These are phyloP conservation scores for Agonopterix subpropinquella DNA, from an alignment of 2,888 invertebrate genomes.

Conservation along the genomic window DNA sequence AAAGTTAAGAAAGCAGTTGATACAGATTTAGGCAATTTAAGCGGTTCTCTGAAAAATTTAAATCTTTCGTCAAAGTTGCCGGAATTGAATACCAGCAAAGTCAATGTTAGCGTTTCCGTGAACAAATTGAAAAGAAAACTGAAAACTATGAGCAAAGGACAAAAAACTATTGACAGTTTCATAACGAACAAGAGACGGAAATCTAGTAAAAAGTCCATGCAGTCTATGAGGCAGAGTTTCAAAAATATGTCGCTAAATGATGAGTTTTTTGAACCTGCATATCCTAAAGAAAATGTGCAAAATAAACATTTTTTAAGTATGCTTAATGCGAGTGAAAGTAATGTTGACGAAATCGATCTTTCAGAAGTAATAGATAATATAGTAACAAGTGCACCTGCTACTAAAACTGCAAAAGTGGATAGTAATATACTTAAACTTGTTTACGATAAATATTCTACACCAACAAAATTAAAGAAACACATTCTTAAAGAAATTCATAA, in stretches of 20 bases:
- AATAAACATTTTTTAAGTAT: constrained; percentile 33
- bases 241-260: constrained; percentile 32
- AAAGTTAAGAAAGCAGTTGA: constrained; percentile 38
- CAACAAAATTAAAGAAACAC: constrained; percentile 37
- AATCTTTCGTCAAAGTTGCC: constrained; percentile 23
- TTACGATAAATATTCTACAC: constrained; percentile 42
- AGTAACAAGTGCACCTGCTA: constrained; percentile 35
- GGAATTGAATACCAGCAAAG: constrained; percentile 36
- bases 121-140: constrained; percentile 60
- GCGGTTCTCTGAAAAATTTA: constrained; percentile 35
- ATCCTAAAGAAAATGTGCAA: constrained; percentile 18
- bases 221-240: constrained; percentile 35
- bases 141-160: constrained; percentile 39
- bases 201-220: constrained; percentile 26
- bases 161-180: constrained; percentile 60
- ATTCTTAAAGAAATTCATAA: constrained; percentile 32
- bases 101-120: constrained; percentile 51
- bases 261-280: neutral
- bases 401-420: constrained; percentile 47
- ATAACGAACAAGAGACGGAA: constrained; percentile 45
- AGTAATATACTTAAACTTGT: constrained; percentile 50
- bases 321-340: constrained; percentile 31
- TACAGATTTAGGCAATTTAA: constrained; percentile 23
- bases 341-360: constrained; percentile 38
- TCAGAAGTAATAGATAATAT: constrained; percentile 59